A percentile compares a stretch with the other conserved stretches of the same genome.
phyloP scores from a whole-genome alignment of 2,888 invertebrate species.

The Aproaerema taeniolella region DNA sequence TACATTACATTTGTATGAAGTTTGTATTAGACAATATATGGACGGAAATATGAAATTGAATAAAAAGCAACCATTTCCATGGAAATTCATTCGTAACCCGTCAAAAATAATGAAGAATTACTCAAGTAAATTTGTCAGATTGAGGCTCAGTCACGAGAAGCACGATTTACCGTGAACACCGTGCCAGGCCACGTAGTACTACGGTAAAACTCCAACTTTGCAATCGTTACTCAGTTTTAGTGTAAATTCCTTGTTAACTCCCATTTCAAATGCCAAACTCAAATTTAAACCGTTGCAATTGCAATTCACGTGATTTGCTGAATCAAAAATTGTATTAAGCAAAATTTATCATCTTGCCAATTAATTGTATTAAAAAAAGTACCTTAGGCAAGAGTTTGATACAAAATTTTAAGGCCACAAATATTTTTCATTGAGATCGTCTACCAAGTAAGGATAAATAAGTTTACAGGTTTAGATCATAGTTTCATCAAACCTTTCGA shows the following conservation, averaged over 20 bases:
- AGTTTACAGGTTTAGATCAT: too few relatives aligned
- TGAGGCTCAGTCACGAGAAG: conserved; percentile 30
- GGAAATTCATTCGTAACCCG: too few relatives aligned
- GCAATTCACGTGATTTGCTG: neutral
- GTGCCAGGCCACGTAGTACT: conserved; percentile 21
- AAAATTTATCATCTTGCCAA: too few relatives aligned
- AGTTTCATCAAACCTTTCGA: too few relatives aligned
- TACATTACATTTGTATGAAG: neutral
- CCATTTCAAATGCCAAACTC: conserved; percentile 1
- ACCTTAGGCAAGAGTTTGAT: too few relatives aligned
- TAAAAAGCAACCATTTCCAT: too few relatives aligned
- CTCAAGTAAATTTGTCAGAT: conserved; percentile 29
- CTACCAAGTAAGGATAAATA: too few relatives aligned
- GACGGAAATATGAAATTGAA: too few relatives aligned
- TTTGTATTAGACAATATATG: neutral
- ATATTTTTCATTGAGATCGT: too few relatives aligned
- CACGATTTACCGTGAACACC: conserved; percentile 32
- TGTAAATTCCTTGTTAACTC: conserved; percentile 14
- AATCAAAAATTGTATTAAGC: too few relatives aligned
- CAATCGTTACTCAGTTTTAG: conserved; percentile 15
- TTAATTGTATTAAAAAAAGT: too few relatives aligned
- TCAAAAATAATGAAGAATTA: conserved; percentile 24
- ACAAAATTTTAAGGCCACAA: too few relatives aligned
- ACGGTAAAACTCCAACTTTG: conserved; percentile 11
- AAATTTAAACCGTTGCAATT: neutral